Percentiles rank a stretch among this genome's conserved stretches.
Conservation (phyloP, 1,140 invertebrate species). For the Spodoptera frugiperda region DNA sequence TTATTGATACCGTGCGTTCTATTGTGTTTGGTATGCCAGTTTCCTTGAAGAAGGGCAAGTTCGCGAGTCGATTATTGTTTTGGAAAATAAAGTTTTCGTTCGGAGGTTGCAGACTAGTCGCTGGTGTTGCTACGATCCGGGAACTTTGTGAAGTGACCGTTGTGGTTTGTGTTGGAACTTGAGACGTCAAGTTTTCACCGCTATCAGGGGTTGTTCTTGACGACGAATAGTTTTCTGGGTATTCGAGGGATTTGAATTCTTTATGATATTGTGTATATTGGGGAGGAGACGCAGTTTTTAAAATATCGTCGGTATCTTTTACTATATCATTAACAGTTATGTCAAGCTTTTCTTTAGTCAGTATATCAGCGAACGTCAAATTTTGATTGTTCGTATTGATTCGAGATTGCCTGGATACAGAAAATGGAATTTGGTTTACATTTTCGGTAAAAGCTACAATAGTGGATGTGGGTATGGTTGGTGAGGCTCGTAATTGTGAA, state of each 20-base stretch:
- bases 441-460: slow-evolving; percentile 45
- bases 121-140: slow-evolving; percentile 62
- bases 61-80: slow-evolving; percentile 65
- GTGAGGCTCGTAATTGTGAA: slow-evolving; percentile 55
- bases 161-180: slow-evolving; percentile 49
- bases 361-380: slow-evolving; percentile 73
- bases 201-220: slow-evolving; percentile 58
- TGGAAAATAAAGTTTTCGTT: slow-evolving; percentile 56
- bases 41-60: slow-evolving; percentile 75
- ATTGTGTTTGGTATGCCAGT: slow-evolving; percentile 67
- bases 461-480: slow-evolving; percentile 52
- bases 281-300: slow-evolving; percentile 59
- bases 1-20: slow-evolving; percentile 79
- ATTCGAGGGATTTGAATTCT: slow-evolving; percentile 56
- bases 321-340: slow-evolving; percentile 75
- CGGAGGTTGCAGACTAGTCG: slow-evolving; percentile 73
- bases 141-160: slow-evolving; percentile 58
- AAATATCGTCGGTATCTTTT: slow-evolving; percentile 70
- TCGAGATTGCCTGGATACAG: slow-evolving; percentile 59
- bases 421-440: slow-evolving; percentile 51
- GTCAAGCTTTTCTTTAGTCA: slow-evolving; percentile 77
- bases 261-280: slow-evolving; percentile 61
- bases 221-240: slow-evolving; percentile 61
- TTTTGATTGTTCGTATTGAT: slow-evolving; percentile 68
- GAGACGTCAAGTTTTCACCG: slow-evolving; percentile 66